These are phyloP conservation scores for Magallana angulata DNA, from an alignment of 1,140 invertebrate genomes.

Conservation along the genomic window DNA sequence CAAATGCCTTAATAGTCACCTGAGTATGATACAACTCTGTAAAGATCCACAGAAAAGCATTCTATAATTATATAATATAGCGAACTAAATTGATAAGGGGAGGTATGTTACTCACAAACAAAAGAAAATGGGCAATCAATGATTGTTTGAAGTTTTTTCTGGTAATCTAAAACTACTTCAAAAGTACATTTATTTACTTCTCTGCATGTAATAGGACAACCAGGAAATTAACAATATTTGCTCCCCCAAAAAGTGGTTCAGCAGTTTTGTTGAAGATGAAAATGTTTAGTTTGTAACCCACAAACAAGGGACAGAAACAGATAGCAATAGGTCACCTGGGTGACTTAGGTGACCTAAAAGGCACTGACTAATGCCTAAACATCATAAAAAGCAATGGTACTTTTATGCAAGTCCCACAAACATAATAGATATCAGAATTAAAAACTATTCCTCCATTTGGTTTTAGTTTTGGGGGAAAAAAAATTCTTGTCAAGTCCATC, in stretches of 20 bases:
- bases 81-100: background rate
- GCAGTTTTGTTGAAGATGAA: background rate
- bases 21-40: too few species aligned
- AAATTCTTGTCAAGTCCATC: background rate
- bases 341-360: conserved; percentile 5
- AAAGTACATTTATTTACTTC: conserved; percentile 8
- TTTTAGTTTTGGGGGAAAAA: conserved; percentile 2
- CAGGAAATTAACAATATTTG: background rate
- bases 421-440: conserved; percentile 2
- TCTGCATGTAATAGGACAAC: conserved; percentile 1
- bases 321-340: background rate
- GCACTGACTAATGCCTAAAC: conserved; percentile 1
- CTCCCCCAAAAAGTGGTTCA: background rate
- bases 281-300: background rate
- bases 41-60: background rate
- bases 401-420: conserved; percentile 5
- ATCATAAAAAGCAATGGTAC: background rate
- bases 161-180: conserved; percentile 6
- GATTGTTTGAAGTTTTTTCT: background rate
- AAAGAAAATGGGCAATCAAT: conserved; percentile 1
- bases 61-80: conserved; percentile 8
- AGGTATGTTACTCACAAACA: background rate
- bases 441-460: background rate
- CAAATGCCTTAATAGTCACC: too few species aligned
- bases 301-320: too few species aligned